Conservation (phyloP, 2,888 invertebrate species). For the Tipula lateralis region DNA sequence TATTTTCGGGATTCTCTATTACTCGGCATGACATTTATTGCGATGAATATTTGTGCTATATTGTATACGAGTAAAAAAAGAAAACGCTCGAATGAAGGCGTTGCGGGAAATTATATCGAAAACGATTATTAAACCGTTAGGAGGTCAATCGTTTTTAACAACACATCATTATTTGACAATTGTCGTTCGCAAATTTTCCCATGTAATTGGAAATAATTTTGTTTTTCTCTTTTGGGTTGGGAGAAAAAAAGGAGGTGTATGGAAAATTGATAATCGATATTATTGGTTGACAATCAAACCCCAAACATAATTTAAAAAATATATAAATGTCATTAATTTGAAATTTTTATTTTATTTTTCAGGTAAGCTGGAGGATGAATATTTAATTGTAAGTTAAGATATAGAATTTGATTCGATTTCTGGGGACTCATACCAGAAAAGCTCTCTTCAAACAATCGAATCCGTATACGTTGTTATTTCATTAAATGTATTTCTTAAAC, state of each 20-base stretch:
- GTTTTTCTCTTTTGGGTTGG: too few species aligned
- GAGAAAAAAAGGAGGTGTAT: too few species aligned
- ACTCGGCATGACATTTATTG: constrained; percentile 19
- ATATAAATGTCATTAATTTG: neutral
- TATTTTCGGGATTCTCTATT: neutral
- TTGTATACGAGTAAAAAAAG: neutral
- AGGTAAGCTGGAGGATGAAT: neutral
- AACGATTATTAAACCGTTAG: constrained; percentile 19
- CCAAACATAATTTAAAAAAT: neutral
- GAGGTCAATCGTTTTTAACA: constrained; percentile 13
- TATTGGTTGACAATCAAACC: neutral
- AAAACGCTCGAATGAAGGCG: neutral
- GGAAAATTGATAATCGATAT: neutral
- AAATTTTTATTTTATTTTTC: neutral
- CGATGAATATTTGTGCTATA: neutral
- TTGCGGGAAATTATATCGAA: neutral
- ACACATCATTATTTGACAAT: constrained; percentile 7
- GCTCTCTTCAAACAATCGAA: too few species aligned
- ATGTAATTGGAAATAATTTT: neutral
- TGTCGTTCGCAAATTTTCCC: neutral
- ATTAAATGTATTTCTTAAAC: too few species aligned
- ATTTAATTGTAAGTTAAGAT: neutral
- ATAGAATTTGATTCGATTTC: neutral
- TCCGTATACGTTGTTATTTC: too few species aligned
- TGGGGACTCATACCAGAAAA: neutral